Base-by-base conservation (phyloP, 1,140 invertebrate genomes). In the Papilio glaucus region DNA sequence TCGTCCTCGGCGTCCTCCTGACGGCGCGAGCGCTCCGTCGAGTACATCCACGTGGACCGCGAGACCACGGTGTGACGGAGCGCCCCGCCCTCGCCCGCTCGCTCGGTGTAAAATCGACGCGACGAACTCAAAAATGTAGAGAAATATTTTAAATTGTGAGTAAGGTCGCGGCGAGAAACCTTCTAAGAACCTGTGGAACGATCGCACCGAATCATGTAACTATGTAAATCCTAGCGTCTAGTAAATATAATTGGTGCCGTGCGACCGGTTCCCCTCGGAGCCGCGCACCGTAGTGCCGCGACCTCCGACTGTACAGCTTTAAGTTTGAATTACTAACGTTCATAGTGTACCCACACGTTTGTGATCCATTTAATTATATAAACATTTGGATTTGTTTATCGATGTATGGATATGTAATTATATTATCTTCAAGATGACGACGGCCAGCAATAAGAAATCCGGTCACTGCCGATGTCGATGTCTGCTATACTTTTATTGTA, bases 11-110 rank as follows among this genome's bases (percentile, higher is more conserved):
- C 94, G 13, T 83, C 85, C 85, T 97, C 97, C 95, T 97, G 97
- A 95, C 96, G 97, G 81, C 96, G 96, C 87, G 95, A 96, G 91
- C 96, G 96, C 92, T 97, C 96, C 94, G 97, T 98, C 94, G 97
- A 98, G 88, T 97, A 96, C 87, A 97, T 97, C 85, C 96, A 97
- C 93, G 96, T 97, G 89, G 97, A 98, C 94, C 95, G 96, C 86
- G 97, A 97, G 93, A 97, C 97, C 81, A 97, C 97, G 76, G 97
- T 97, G 94, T 97, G 95, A 95, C 90, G 87, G 86, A 85, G 88
- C 87, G 88, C 86, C 62, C 61, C 62, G 18, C 24, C 33, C 42
- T 15, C 68, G 63, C 26, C 69, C 26, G 38, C 63, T 8, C 15
- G 10, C 18, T 24, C 4, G 41, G 10, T 49, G 65, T 18, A 39